These are phyloP conservation scores for Eilema depressum DNA, from an alignment of 2,888 invertebrate genomes.

Conservation along the genomic window DNA sequence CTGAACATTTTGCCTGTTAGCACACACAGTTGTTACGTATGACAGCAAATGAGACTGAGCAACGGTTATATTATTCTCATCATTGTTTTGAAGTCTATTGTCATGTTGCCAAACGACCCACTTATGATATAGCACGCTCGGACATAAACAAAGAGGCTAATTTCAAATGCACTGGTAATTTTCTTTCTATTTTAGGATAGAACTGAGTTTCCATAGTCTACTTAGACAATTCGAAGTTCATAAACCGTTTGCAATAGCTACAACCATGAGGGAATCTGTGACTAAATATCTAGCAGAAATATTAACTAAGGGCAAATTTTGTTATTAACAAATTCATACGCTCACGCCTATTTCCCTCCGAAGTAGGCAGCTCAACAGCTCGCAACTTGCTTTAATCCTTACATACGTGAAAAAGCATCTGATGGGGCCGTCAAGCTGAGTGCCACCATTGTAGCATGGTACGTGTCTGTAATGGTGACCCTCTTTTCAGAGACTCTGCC, in stretches of 20 bases:
- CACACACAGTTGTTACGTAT: slow-evolving; percentile 27
- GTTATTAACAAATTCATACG: no score
- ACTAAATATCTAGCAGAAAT: no score
- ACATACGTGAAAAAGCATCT: no score
- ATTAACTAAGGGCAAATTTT: no score
- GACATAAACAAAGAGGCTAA: slow-evolving; percentile 37
- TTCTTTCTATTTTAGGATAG: not conserved
- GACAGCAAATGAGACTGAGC: slow-evolving; percentile 22
- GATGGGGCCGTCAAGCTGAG: no score
- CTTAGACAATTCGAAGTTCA: not conserved
- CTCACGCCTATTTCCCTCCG: no score
- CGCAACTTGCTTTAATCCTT: no score
- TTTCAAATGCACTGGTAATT: slow-evolving; percentile 25
- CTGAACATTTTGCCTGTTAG: slow-evolving; percentile 11
- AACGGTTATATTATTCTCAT: slow-evolving; percentile 43
- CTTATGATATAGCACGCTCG: slow-evolving; percentile 37
- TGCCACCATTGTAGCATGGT: no score
- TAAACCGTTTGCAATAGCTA: not conserved
- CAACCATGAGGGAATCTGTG: no score
- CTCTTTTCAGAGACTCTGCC: no score
- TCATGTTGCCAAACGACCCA: slow-evolving; percentile 44
- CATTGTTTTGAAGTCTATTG: slow-evolving; percentile 42
- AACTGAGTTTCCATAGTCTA: not conserved
- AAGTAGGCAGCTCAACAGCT: no score
- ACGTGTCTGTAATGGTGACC: no score